These are phyloP conservation scores for Vultur gryphus DNA, from an alignment of 2,797 vertebrate genomes.

Conservation along the genomic window DNA sequence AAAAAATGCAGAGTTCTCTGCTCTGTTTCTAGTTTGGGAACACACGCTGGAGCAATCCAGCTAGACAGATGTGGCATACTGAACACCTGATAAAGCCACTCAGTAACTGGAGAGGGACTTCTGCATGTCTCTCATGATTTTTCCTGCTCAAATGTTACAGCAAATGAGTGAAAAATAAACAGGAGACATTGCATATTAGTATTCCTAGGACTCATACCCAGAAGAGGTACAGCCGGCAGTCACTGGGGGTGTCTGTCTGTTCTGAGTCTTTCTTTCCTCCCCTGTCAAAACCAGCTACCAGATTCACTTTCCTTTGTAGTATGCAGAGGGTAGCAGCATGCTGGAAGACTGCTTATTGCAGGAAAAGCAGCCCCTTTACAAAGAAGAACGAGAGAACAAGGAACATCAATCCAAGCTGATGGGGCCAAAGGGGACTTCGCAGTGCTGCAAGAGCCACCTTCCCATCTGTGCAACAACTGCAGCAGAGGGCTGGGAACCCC, in stretches of 20 bases:
- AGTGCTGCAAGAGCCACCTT: not conserved
- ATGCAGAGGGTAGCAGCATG: not conserved
- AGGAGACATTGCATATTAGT: not conserved
- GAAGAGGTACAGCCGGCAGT: not conserved
- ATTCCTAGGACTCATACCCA: not conserved
- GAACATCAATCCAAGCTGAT: not conserved
- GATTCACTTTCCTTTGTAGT: not conserved
- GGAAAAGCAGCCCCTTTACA: not conserved
- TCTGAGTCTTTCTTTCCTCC: not conserved
- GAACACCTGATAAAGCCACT: conserved; percentile 3
- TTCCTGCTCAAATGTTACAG: not conserved
- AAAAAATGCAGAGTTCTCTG: not conserved
- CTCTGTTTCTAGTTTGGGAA: not conserved
- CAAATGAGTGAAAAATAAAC: not conserved
- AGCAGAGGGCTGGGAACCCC: not conserved
- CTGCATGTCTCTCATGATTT: not conserved
- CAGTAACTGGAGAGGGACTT: not conserved
- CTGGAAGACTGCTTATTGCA: not conserved
- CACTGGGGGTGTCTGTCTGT: not conserved
- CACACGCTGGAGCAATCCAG: not conserved
- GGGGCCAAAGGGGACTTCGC: not conserved
- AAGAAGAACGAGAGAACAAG: not conserved
- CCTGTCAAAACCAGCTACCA: not conserved
- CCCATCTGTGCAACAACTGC: not conserved
- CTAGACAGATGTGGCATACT: not conserved